Evolutionary conservation across 2,888 invertebrate species (phyloP).

Genomic region (Nasonia oneida): DNA sequence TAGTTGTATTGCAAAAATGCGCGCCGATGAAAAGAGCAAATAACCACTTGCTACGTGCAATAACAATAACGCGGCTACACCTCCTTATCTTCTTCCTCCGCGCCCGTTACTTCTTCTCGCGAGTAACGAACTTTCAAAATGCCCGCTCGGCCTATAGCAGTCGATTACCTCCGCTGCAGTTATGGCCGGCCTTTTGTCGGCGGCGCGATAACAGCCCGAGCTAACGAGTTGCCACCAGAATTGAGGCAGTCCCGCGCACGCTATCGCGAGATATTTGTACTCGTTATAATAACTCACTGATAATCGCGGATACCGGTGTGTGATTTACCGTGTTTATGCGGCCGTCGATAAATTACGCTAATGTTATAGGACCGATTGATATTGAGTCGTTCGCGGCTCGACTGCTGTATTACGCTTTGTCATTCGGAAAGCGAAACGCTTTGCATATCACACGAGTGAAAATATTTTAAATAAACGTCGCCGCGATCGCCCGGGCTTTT

Average conservation of each 20-base stretch:
- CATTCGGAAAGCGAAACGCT: no score
- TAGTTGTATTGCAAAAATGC: not conserved
- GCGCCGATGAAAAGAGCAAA: not conserved
- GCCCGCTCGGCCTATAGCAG: not conserved
- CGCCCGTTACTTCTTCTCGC: not conserved
- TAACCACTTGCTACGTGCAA: constrained; percentile 36
- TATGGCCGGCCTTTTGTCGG: constrained; percentile 1
- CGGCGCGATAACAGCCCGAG: not conserved
- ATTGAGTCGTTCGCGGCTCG: not conserved
- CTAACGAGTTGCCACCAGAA: constrained; percentile 19
- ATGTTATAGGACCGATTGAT: not conserved
- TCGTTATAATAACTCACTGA: constrained; percentile 6
- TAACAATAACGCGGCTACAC: constrained; percentile 46
- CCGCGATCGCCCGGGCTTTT: no score
- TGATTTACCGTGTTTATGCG: not conserved
- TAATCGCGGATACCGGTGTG: not conserved
- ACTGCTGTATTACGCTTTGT: not conserved
- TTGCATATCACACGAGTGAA: not conserved
- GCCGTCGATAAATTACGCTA: not conserved
- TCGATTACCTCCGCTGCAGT: not conserved
- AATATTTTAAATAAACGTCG: not conserved
- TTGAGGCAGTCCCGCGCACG: not conserved
- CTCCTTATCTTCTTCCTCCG: constrained; percentile 9
- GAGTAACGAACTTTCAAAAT: not conserved
- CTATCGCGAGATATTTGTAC: not conserved